Evolutionary conservation across 2,888 invertebrate species (phyloP), one percentile per base, ranked within the genome.

Genomic region (Drosophila borborema): DNA sequence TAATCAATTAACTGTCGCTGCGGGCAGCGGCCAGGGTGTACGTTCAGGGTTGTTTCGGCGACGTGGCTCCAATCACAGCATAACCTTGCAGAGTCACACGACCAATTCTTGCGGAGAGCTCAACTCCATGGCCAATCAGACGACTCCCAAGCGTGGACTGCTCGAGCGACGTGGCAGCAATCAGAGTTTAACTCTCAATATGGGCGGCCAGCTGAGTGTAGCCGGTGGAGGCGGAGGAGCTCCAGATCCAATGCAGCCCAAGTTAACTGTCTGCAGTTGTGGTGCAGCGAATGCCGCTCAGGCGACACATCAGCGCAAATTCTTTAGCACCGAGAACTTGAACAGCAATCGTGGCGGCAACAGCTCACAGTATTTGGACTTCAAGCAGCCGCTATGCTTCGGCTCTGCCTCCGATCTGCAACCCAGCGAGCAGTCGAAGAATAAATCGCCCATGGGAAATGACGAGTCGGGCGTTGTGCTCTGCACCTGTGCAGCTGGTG

Each of bases 141-240:
- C 94, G 0, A 74, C 74, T 8, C 94, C 93, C 51, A 94, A 95
- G 48, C 96, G 96, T 84, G 96, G 97, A 10, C 93, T 97, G 2
- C 93, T 97, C 7, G 97, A 97, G 91, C 95, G 98, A 34, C 94
- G 98, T 62, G 98, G 98, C 59, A 98, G 98, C 2, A 98, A 97
- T 91, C 97, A 98, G 0, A 98, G 98, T 64, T 93, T 98, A 2
- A 98, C 98, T 0, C 95, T 98, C 28, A 97, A 97, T 68, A 94
- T 95, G 90, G 54, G 75, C 18, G 73, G 77, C 56, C 60, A 77
- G 72, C 40, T 56, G 10, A 59, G 40, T 31, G 60, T 53, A 2
- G 80, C 55, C 0, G 67, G 56, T 12, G 72, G 62, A 10, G 38
- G 64, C 53, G 40, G 40, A n/a, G 28, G 28, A 43, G 7, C 14